Conservation (phyloP, 2,888 invertebrate genomes). For the Drosophila borborema region DNA sequence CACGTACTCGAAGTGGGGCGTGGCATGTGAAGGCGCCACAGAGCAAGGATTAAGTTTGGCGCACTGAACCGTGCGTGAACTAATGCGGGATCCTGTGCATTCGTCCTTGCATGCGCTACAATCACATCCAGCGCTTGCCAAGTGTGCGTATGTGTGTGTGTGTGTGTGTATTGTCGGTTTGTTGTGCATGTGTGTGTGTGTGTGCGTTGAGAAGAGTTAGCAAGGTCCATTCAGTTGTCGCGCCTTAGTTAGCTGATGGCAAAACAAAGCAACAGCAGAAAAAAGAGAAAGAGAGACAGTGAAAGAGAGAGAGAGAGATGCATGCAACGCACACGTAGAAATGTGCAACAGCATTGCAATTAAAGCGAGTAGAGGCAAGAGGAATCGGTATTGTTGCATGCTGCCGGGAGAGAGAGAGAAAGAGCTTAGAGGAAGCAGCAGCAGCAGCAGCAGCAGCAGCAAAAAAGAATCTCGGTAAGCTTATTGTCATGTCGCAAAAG, state of each 20-base stretch:
- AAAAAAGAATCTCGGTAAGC: constrained; percentile 39
- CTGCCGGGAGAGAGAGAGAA: background rate
- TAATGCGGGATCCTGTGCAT: constrained; percentile 76
- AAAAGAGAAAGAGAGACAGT: too few relatives aligned
- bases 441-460: background rate
- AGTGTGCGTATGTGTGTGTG: constrained; percentile 21
- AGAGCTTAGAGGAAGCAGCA: constrained; percentile 11
- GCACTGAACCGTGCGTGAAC: constrained; percentile 77
- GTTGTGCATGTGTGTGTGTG: constrained; percentile 5
- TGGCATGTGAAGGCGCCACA: constrained; percentile 44
- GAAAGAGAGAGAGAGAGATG: too few relatives aligned
- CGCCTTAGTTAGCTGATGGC: constrained; percentile 66
- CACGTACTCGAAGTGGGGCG: constrained; percentile 16
- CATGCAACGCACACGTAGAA: constrained; percentile 41
- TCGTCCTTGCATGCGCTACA: constrained; percentile 76
- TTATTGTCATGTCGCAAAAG: constrained; percentile 52
- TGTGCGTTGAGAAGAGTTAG: constrained; percentile 17
- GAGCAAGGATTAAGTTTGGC: constrained; percentile 78
- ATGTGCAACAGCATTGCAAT: constrained; percentile 66
- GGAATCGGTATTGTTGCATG: background rate
- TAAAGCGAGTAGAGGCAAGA: constrained; percentile 48
- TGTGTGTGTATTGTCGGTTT: constrained; percentile 14
- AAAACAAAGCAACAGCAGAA: constrained; percentile 38
- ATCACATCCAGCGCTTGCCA: constrained; percentile 68
- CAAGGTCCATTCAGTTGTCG: constrained; percentile 62